Percentiles rank a stretch among this genome's conserved stretches.
Conservation (phyloP, 1,140 invertebrate genomes). For the Drosophila ohnishii region DNA sequence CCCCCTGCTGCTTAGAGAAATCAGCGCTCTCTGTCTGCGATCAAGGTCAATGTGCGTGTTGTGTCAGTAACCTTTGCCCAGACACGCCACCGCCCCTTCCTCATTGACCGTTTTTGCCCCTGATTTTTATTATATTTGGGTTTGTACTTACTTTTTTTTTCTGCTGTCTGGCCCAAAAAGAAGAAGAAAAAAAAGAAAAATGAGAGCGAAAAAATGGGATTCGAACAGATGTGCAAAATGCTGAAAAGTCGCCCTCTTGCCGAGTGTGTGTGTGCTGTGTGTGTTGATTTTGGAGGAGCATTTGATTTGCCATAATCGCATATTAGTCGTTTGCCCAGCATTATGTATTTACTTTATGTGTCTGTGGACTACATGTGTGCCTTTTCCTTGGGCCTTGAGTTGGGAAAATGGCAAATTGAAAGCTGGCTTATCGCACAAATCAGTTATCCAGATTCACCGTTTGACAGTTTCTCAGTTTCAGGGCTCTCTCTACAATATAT, state of each 20-base stretch:
- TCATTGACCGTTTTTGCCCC: constrained; percentile 15
- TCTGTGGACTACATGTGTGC: constrained; percentile 30
- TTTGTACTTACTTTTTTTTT: constrained; percentile 61
- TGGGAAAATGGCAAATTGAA: constrained; percentile 22
- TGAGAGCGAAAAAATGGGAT: constrained; percentile 36
- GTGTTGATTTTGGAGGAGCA: constrained; percentile 64
- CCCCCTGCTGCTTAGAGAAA: constrained; percentile 37
- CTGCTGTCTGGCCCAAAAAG: constrained; percentile 54
- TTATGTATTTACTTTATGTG: constrained; percentile 74
- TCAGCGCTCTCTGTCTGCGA: constrained; percentile 62
- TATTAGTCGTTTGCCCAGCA: constrained; percentile 75
- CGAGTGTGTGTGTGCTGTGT: constrained; percentile 12
- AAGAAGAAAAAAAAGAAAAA: constrained; percentile 23
- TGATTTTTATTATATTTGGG: constrained; percentile 69
- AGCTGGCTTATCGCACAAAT: constrained; percentile 36
- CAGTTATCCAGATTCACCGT: constrained; percentile 37
- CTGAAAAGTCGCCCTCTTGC: constrained; percentile 45
- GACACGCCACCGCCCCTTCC: constrained; percentile 1
- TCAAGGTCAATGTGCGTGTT: constrained; percentile 80
- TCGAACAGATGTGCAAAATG: constrained; percentile 80
- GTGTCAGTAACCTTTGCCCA: constrained; percentile 77
- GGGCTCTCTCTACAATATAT: background rate
- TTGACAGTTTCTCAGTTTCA: constrained; percentile 15
- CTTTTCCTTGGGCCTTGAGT: constrained; percentile 25
- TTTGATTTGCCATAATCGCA: constrained; percentile 79